A percentile compares a stretch with the other conserved stretches of the same genome.
These are phyloP conservation scores for Pristionchus entomophagus DNA, from an alignment of 2,888 invertebrate species.

Conservation along the genomic window DNA sequence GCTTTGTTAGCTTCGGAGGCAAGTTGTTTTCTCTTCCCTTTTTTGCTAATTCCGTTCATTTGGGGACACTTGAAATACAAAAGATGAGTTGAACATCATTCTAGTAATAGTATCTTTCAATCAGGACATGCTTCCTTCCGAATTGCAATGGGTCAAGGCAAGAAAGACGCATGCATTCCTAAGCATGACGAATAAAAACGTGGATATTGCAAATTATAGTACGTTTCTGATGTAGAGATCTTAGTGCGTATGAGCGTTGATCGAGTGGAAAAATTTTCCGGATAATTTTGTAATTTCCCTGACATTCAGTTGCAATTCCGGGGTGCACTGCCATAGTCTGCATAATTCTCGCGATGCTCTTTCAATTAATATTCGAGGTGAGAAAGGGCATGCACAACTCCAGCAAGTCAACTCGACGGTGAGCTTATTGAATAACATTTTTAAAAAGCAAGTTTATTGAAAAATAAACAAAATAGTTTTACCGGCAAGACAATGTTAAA, in stretches of 20 bases:
- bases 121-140: not conserved
- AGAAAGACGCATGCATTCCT: not conserved
- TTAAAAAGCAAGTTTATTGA: no score
- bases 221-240: not conserved
- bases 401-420: not conserved
- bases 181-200: not conserved
- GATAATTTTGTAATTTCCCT: no score
- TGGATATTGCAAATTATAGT: not conserved
- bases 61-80: no score
- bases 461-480: no score
- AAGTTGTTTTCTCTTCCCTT: not conserved
- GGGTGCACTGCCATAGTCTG: no score
- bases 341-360: not conserved
- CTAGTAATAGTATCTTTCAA: not conserved
- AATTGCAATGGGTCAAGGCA: not conserved
- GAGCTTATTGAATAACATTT: no score
- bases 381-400: not conserved
- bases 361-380: not conserved
- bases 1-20: not conserved
- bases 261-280: no score
- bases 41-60: no score
- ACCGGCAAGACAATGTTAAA: no score
- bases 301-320: no score
- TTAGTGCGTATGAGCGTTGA: no score
- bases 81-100: no score